A percentile compares a stretch with the other conserved stretches of the same genome.
Conservation (phyloP, 1,140 invertebrate species). For the Lasioglossum baleicum region DNA sequence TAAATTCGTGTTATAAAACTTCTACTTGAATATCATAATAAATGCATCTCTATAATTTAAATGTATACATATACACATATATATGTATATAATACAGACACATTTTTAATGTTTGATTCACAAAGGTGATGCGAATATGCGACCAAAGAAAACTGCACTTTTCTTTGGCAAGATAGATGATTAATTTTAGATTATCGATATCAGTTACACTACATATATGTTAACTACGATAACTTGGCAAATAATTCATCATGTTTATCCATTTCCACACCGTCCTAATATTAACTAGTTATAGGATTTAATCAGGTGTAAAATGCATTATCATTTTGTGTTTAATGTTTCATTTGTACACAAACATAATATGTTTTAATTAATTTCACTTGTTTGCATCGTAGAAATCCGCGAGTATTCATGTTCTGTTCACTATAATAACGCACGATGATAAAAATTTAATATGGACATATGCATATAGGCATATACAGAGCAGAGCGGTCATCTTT, state of each 20-base stretch:
- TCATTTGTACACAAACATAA: background rate
- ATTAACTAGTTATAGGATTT: constrained; percentile 45
- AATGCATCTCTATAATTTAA: constrained; percentile 35
- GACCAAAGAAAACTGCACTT: constrained; percentile 27
- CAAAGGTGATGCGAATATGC: constrained; percentile 4
- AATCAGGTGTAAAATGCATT: constrained; percentile 29
- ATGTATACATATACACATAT: constrained; percentile 19
- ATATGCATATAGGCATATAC: too few species aligned
- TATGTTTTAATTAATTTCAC: background rate
- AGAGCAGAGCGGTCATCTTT: too few species aligned
- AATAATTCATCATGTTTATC: constrained; percentile 31
- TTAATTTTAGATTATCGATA: constrained; percentile 15
- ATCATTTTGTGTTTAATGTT: constrained; percentile 13
- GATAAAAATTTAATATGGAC: constrained; percentile 4
- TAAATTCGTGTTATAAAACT: constrained; percentile 17
- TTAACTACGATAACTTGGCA: background rate
- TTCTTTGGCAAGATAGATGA: constrained; percentile 37
- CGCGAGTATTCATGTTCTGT: background rate
- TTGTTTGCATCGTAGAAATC: background rate
- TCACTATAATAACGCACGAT: background rate
- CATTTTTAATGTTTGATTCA: constrained; percentile 3
- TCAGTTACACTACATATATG: background rate
- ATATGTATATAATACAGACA: constrained; percentile 3
- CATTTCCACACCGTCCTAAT: constrained; percentile 56
- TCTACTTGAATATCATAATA: constrained; percentile 10